phyloP scores from a whole-genome alignment of 2,888 invertebrate species.

The Anthophora plumipes region DNA sequence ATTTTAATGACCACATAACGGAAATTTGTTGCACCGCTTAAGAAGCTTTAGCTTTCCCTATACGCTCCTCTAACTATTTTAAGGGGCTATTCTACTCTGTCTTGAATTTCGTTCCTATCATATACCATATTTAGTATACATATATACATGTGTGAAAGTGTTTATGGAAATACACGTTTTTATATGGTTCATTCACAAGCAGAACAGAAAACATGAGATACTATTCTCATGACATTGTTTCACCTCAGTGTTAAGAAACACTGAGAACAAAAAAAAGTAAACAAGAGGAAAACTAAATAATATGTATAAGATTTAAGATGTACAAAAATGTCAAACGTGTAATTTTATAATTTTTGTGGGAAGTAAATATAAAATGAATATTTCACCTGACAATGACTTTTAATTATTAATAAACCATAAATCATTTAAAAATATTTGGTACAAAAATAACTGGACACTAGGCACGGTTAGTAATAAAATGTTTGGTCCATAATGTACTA shows the following conservation, averaged over 20 bases:
- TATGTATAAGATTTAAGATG: no score
- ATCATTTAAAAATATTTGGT: no score
- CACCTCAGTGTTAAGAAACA: not conserved
- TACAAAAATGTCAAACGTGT: no score
- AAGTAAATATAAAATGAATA: no score
- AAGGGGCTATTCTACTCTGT: not conserved
- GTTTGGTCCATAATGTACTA: no score
- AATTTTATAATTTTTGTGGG: no score
- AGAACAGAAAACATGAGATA: not conserved
- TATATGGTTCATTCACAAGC: constrained; percentile 7
- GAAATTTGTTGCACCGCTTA: constrained; percentile 6
- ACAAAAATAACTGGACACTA: no score
- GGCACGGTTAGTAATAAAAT: no score
- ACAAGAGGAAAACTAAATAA: no score
- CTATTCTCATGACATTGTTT: not conserved
- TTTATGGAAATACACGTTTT: not conserved
- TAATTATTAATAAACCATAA: no score
- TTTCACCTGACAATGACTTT: no score
- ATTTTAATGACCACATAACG: constrained; percentile 14
- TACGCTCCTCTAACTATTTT: not conserved
- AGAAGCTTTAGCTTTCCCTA: constrained; percentile 1
- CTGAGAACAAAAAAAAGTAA: not conserved
- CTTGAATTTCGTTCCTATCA: not conserved
- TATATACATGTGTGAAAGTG: not conserved
- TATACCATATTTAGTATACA: not conserved